These are phyloP conservation scores for Leptinotarsa undecemlineata DNA, from an alignment of 1,140 invertebrate genomes.

Conservation along the genomic window DNA sequence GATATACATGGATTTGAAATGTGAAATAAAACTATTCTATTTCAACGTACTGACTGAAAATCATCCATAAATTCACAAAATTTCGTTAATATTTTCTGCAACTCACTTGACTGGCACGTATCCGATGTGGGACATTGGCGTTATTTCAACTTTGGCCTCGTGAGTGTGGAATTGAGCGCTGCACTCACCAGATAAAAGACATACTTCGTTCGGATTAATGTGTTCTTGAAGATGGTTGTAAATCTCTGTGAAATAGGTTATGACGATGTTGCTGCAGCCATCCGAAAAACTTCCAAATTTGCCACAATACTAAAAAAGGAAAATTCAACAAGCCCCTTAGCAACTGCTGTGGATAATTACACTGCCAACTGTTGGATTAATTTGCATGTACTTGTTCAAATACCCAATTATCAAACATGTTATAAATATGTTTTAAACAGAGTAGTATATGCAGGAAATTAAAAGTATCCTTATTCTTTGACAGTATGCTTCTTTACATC, in stretches of 20 bases:
- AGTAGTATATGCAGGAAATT: too few species aligned
- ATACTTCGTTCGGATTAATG: slow-evolving; percentile 68
- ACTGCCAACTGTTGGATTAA: too few species aligned
- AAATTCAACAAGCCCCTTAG: neutral
- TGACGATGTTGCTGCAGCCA: slow-evolving; percentile 72
- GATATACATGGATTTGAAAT: too few species aligned
- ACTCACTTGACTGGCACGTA: slow-evolving; percentile 57
- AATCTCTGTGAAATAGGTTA: slow-evolving; percentile 73
- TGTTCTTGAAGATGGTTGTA: slow-evolving; percentile 64
- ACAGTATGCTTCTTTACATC: too few species aligned
- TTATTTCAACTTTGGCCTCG: slow-evolving; percentile 61
- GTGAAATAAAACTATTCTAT: too few species aligned
- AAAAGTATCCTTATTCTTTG: too few species aligned
- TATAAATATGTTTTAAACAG: neutral
- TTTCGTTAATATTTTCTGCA: neutral
- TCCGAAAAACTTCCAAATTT: slow-evolving; percentile 73
- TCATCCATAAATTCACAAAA: too few species aligned
- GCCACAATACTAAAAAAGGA: slow-evolving; percentile 64
- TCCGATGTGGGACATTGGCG: slow-evolving; percentile 61
- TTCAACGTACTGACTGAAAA: too few species aligned
- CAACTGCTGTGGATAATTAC: too few species aligned
- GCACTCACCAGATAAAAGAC: slow-evolving; percentile 76
- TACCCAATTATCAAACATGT: too few species aligned
- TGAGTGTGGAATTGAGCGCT: slow-evolving; percentile 67
- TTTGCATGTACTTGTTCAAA: too few species aligned